These are phyloP conservation scores for Porites cylindrica DNA, from an alignment of 92 coral and sea anemone species.

Conservation along the genomic window DNA sequence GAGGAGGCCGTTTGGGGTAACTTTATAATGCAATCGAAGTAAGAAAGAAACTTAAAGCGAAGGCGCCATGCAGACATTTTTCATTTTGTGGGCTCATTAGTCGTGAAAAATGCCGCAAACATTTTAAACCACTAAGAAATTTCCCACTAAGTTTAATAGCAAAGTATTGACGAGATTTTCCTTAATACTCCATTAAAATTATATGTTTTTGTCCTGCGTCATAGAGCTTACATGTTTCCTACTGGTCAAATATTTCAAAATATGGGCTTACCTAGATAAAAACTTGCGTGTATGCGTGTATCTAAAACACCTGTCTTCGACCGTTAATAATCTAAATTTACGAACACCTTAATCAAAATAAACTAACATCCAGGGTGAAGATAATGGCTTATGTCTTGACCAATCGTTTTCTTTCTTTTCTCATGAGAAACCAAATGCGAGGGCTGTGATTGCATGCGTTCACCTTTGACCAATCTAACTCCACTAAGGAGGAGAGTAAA, in stretches of 20 bases:
- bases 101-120: constrained; percentile 13
- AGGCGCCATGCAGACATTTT: constrained; percentile 26
- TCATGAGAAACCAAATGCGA: constrained; percentile 30
- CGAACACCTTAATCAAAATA: constrained; percentile 62
- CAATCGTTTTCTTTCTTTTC: constrained; percentile 50
- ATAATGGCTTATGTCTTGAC: constrained; percentile 30
- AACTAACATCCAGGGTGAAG: constrained; percentile 55
- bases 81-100: constrained; percentile 40
- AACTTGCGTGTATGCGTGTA: neutral
- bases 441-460: constrained; percentile 30
- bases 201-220: constrained; percentile 17
- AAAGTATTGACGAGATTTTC: neutral
- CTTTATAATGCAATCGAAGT: neutral
- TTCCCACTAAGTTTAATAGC: constrained; percentile 23
- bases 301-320: constrained; percentile 56
- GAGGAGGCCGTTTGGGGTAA: neutral
- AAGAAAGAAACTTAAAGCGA: neutral
- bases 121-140: constrained; percentile 21
- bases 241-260: constrained; percentile 31
- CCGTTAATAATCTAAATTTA: constrained; percentile 75
- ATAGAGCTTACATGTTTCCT: neutral
- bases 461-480: constrained; percentile 36
- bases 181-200: neutral
- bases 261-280: constrained; percentile 31
- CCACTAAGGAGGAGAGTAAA: constrained; percentile 21